A percentile compares a stretch with the other conserved stretches of the same genome.
phyloP scores from a whole-genome alignment of 2,113 vertebrate genomes.

The Sphaerodactylus townsendi region DNA sequence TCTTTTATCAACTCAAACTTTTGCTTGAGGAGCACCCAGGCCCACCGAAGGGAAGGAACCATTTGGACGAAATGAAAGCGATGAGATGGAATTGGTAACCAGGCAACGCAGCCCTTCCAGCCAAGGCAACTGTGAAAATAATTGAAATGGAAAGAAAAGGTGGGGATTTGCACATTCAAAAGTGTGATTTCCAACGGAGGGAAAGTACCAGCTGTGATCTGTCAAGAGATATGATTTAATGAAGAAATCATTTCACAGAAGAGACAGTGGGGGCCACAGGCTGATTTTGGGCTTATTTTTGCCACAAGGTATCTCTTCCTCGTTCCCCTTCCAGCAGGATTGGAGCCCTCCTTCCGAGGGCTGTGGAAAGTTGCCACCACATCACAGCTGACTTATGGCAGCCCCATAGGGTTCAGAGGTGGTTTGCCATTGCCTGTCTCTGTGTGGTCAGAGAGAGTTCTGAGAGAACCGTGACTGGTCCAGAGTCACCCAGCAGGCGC shows the following conservation, averaged over 20 bases:
- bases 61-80: neutral
- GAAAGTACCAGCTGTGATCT: neutral
- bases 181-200: neutral
- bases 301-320: neutral
- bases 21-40: neutral
- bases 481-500: too few relatives aligned
- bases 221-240: neutral
- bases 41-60: neutral
- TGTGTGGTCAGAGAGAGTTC: too few relatives aligned
- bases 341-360: neutral
- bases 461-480: too few relatives aligned
- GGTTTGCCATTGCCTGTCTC: too few relatives aligned
- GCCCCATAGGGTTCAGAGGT: too few relatives aligned
- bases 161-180: neutral
- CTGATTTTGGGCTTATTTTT: neutral
- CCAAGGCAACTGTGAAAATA: neutral
- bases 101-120: neutral
- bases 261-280: neutral
- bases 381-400: too few relatives aligned
- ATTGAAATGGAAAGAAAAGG: neutral
- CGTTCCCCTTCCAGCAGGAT: neutral
- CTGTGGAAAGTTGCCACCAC: too few relatives aligned
- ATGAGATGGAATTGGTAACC: neutral
- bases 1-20: neutral
- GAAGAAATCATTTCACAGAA: neutral